phyloP scores from a whole-genome alignment of 2,113 vertebrate genomes.

The Emydocephalus ijimae region DNA sequence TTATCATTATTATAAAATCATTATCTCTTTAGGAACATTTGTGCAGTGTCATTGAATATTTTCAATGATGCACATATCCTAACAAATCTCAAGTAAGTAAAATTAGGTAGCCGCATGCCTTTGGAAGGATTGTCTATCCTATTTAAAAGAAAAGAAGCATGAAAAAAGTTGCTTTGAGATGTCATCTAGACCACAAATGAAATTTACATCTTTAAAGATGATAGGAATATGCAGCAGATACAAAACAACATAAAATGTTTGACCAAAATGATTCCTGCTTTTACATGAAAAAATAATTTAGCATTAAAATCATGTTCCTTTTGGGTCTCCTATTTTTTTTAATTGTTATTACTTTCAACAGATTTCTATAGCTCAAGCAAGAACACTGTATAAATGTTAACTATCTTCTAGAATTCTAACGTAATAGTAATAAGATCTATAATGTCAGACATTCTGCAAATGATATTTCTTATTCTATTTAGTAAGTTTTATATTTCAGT shows the following conservation, averaged over 20 bases:
- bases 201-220: not conserved
- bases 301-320: not conserved
- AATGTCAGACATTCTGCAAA: slow-evolving; percentile 39
- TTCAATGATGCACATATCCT: not conserved
- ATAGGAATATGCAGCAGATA: not conserved
- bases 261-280: not conserved
- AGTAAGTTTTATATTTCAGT: slow-evolving; percentile 12
- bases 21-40: not conserved
- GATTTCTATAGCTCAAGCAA: slow-evolving; percentile 16
- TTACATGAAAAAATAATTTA: not conserved
- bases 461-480: slow-evolving; percentile 2
- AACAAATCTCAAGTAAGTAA: not conserved
- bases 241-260: not conserved
- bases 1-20: not conserved
- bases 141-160: not conserved
- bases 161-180: not conserved
- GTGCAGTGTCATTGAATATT: not conserved
- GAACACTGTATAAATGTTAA: slow-evolving; percentile 38
- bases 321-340: not conserved
- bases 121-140: not conserved
- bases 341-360: not conserved
- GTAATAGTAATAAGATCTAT: slow-evolving; percentile 40
- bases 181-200: not conserved
- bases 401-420: slow-evolving; percentile 34
- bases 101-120: not conserved